phyloP scores from a whole-genome alignment of 2,113 vertebrate species.

The Gymnorhina tibicen region DNA sequence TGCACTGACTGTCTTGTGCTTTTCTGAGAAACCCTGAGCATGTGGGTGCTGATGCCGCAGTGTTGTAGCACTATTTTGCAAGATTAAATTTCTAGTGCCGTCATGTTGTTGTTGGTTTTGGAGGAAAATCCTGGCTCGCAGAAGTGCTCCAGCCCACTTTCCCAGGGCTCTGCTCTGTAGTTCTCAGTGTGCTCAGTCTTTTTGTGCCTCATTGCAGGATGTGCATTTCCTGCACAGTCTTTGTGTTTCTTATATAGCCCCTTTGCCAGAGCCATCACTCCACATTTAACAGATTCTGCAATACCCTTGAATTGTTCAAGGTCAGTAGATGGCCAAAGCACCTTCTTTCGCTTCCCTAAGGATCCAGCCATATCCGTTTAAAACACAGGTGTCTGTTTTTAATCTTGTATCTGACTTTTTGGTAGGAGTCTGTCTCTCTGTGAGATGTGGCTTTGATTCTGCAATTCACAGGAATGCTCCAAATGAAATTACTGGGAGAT shows the following conservation, averaged over 20 bases:
- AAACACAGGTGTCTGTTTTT: not conserved
- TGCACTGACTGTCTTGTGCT: not conserved
- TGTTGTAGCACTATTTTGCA: not conserved
- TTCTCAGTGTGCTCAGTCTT: not conserved
- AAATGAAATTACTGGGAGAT: not conserved
- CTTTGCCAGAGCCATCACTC: not conserved
- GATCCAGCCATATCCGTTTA: fast-evolving
- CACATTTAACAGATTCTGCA: not conserved
- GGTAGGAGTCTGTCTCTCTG: not conserved
- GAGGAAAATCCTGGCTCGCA: not conserved
- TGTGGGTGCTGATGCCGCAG: not conserved
- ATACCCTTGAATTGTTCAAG: not conserved
- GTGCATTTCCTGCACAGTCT: not conserved
- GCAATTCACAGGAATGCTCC: not conserved
- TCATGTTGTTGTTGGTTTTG: not conserved
- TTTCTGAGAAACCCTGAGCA: not conserved
- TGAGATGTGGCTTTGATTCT: not conserved
- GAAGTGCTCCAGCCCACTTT: not conserved
- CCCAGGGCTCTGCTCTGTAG: not conserved
- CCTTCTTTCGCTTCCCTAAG: not conserved
- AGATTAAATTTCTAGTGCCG: not conserved
- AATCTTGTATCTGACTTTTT: not conserved
- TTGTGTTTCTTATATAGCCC: not conserved
- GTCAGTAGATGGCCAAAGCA: not conserved
- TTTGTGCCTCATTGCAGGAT: not conserved